phyloP scores from a whole-genome alignment of 2,888 invertebrate genomes.

The Kryphioiulus occultus region DNA sequence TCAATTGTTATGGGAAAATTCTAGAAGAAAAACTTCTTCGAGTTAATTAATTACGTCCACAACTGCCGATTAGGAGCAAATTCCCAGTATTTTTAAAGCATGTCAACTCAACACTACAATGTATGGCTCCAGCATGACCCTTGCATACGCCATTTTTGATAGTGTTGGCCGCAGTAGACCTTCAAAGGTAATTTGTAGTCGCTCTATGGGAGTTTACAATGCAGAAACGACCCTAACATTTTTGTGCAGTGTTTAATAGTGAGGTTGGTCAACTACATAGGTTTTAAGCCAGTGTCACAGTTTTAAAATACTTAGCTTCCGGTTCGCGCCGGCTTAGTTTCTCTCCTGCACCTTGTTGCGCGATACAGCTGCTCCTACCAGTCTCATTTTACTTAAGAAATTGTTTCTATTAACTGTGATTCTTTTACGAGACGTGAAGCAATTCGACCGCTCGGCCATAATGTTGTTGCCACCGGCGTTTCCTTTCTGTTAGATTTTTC shows the following conservation, averaged over 20 bases:
- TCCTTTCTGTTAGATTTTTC: not conserved
- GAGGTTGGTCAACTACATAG: not conserved
- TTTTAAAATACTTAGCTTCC: not conserved
- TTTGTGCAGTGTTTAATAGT: not conserved
- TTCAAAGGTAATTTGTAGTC: not conserved
- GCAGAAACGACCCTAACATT: not conserved
- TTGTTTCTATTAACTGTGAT: conserved; percentile 3
- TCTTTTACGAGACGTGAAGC: not conserved
- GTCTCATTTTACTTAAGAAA: conserved; percentile 3
- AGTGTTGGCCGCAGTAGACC: not conserved
- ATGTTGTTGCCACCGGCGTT: not conserved
- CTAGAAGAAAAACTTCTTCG: no score
- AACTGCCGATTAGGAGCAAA: no score
- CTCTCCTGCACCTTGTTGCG: not conserved
- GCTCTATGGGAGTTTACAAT: not conserved
- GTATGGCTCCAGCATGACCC: not conserved
- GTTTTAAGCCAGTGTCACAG: not conserved
- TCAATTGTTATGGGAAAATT: no score
- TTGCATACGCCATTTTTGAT: not conserved
- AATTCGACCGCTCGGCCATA: not conserved
- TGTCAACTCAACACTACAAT: no score
- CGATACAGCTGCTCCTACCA: not conserved
- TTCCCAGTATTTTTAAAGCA: no score
- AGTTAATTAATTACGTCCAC: no score
- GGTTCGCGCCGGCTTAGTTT: not conserved